phyloP scores from a whole-genome alignment of 2,888 invertebrate genomes.

The Papilio elwesi region DNA sequence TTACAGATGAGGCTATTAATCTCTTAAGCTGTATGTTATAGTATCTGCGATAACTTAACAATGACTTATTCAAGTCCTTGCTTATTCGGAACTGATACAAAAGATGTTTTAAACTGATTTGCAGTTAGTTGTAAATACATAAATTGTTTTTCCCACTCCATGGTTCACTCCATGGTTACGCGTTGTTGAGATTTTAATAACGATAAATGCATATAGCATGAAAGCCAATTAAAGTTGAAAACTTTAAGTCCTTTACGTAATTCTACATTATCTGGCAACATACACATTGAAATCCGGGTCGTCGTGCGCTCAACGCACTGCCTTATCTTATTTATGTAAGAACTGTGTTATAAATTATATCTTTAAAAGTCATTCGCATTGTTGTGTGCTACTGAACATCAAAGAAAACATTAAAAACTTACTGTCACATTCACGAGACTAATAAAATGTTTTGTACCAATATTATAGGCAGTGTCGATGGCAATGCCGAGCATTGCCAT shows the following conservation, averaged over 20 bases:
- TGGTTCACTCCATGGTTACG: neutral
- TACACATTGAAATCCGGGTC: slow-evolving; percentile 48
- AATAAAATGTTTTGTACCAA: too few relatives aligned
- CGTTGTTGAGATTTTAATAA: neutral
- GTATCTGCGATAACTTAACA: too few relatives aligned
- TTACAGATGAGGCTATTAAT: too few relatives aligned
- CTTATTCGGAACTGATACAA: too few relatives aligned
- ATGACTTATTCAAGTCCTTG: too few relatives aligned
- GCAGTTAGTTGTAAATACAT: too few relatives aligned
- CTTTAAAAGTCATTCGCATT: neutral
- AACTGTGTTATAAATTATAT: neutral
- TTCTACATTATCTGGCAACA: slow-evolving; percentile 19
- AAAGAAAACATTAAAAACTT: neutral
- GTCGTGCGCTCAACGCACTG: slow-evolving; percentile 44
- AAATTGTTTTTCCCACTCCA: neutral
- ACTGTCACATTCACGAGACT: neutral
- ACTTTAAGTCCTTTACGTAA: neutral
- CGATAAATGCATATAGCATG: slow-evolving; percentile 7
- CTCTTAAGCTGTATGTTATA: too few relatives aligned
- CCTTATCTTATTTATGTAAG: slow-evolving; percentile 39
- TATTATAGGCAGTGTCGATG: too few relatives aligned
- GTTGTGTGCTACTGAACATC: neutral
- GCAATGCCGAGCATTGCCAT: too few relatives aligned
- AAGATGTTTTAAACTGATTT: too few relatives aligned
- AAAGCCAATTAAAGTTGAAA: slow-evolving; percentile 11